Conservation (phyloP, 2,888 invertebrate genomes). For the Sinotaia quadrata region DNA sequence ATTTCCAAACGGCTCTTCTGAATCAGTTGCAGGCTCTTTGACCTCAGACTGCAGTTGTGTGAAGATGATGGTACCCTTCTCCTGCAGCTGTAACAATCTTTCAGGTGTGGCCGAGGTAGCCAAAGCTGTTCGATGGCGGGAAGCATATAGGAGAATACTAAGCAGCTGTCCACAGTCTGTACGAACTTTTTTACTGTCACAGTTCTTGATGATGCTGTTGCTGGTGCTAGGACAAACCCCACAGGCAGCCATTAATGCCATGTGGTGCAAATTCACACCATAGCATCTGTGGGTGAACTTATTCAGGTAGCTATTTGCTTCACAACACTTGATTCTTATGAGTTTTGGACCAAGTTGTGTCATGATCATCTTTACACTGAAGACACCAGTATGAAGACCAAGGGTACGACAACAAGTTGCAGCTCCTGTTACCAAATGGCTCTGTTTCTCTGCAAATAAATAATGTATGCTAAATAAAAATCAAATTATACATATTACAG, state of each 20-base stretch:
- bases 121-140: constrained; percentile 14
- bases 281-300: constrained; percentile 10
- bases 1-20: constrained; percentile 12
- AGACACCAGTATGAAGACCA: constrained; percentile 19
- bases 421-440: neutral
- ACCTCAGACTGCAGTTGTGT: constrained; percentile 11
- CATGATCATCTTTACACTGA: constrained; percentile 23
- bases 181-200: neutral
- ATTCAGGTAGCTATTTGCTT: constrained; percentile 12
- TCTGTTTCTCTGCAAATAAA: constrained; percentile 24
- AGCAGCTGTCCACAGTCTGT: constrained; percentile 2
- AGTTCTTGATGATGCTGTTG: neutral
- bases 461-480: no score
- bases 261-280: constrained; percentile 11
- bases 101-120: constrained; percentile 8
- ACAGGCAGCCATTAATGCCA: constrained; percentile 19
- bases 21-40: neutral
- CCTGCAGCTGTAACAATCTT: neutral
- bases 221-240: constrained; percentile 9
- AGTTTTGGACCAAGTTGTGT: constrained; percentile 15
- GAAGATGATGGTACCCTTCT: constrained; percentile 20
- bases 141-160: constrained; percentile 14
- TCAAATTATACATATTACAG: no score
- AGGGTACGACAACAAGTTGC: constrained; percentile 16
- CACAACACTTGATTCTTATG: constrained; percentile 12